These are phyloP conservation scores for Brachypteracias leptosomus DNA, from an alignment of 2,113 vertebrate genomes.

Conservation along the genomic window DNA sequence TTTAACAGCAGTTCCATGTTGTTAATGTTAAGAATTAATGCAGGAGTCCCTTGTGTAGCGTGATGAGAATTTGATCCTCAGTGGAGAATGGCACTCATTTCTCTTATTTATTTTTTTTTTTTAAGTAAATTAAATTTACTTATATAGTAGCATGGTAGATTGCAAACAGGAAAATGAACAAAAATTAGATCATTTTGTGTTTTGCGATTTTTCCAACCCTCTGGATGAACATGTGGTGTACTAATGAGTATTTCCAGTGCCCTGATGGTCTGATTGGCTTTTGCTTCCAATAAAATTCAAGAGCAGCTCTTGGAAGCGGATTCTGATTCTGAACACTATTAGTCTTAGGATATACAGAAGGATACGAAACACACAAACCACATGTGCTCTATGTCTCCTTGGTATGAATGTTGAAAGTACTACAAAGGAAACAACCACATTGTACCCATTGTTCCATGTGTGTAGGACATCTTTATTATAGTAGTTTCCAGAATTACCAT, in stretches of 20 bases:
- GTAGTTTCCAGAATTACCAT: background rate
- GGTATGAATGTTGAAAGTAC: background rate
- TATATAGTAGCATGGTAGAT: background rate
- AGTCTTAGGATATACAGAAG: background rate
- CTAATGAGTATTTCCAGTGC: background rate
- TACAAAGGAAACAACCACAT: background rate
- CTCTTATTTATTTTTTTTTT: background rate
- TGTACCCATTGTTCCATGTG: fast-evolving
- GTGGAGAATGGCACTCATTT: background rate
- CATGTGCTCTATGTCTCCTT: background rate
- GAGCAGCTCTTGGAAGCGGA: background rate
- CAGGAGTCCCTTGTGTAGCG: background rate
- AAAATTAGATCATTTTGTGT: background rate
- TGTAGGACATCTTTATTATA: background rate
- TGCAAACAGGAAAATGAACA: background rate
- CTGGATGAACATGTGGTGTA: background rate
- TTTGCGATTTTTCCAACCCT: background rate
- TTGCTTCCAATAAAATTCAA: background rate
- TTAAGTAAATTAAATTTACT: background rate
- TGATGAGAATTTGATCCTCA: background rate
- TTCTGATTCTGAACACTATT: background rate
- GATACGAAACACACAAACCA: background rate
- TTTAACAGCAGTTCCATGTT: background rate
- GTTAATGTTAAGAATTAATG: background rate
- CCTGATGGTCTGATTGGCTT: background rate